Evolutionary conservation across 2,888 invertebrate species (phyloP).

Genomic region (Anoncus sp.): DNA sequence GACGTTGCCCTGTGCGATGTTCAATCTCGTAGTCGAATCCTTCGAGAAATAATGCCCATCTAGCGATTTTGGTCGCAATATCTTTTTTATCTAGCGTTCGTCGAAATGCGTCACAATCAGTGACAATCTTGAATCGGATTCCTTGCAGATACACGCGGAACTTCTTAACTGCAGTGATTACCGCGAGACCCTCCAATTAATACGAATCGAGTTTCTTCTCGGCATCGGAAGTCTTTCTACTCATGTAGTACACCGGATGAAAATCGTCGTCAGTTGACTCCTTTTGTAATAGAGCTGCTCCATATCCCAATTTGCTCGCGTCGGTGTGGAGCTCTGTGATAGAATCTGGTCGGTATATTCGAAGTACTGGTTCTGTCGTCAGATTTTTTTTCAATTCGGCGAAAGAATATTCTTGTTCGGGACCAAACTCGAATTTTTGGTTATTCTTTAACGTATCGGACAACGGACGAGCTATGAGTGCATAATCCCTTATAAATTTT

Average conservation of each 20-base stretch:
- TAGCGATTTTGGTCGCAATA: slow-evolving; percentile 57
- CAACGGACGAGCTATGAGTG: slow-evolving; percentile 74
- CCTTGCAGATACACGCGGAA: slow-evolving; percentile 64
- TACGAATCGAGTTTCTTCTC: slow-evolving; percentile 70
- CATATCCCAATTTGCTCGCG: slow-evolving; percentile 51
- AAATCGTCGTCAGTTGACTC: slow-evolving; percentile 33
- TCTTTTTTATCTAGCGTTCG: slow-evolving; percentile 63
- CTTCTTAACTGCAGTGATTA: slow-evolving; percentile 69
- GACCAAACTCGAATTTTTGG: too few relatives aligned
- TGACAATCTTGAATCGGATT: slow-evolving; percentile 57
- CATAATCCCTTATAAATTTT: slow-evolving; percentile 73
- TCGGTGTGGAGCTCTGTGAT: too few relatives aligned
- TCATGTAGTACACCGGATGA: slow-evolving; percentile 64
- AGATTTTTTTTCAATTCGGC: slow-evolving; percentile 22
- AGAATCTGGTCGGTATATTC: slow-evolving; percentile 36
- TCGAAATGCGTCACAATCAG: slow-evolving; percentile 62
- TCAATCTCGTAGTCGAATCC: slow-evolving; percentile 55
- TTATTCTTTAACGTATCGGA: slow-evolving; percentile 42
- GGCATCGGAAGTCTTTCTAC: too few relatives aligned
- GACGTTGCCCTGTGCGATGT: slow-evolving; percentile 56
- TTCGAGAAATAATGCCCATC: slow-evolving; percentile 66
- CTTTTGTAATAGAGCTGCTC: slow-evolving; percentile 50
- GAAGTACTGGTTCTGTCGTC: slow-evolving; percentile 38
- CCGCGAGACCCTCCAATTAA: slow-evolving; percentile 70
- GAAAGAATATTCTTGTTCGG: too few relatives aligned